Percentiles rank a stretch among this genome's conserved stretches.
phyloP scores from a whole-genome alignment of 1,140 invertebrate species.

The Phymastichus coffea region DNA sequence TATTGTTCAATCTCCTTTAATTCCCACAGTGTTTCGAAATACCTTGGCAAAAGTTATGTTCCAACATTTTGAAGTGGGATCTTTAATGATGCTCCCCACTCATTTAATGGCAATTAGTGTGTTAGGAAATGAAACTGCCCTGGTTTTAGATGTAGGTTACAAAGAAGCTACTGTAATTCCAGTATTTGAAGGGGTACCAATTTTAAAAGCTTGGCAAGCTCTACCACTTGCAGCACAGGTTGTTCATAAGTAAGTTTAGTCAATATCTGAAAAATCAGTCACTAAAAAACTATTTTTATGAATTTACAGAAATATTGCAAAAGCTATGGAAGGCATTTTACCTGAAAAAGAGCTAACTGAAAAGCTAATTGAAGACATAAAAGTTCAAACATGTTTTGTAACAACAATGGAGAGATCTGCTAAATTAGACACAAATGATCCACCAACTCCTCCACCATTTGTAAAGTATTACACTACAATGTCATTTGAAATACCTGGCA shows the following conservation, averaged over 20 bases:
- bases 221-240: conserved; percentile 69
- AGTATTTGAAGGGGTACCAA: conserved; percentile 80
- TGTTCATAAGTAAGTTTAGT: conserved; percentile 62
- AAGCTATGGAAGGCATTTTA: conserved; percentile 33
- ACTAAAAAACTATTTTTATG: conserved; percentile 4
- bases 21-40: conserved; percentile 77
- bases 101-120: conserved; percentile 80
- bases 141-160: conserved; percentile 88
- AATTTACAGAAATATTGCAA: conserved; percentile 42
- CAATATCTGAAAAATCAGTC: background rate
- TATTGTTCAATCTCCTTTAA: conserved; percentile 86
- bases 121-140: conserved; percentile 72
- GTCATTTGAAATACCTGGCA: conserved; percentile 67
- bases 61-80: conserved; percentile 84
- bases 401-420: conserved; percentile 71
- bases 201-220: conserved; percentile 78
- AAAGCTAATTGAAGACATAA: conserved; percentile 68
- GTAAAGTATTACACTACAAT: conserved; percentile 72
- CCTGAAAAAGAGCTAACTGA: conserved; percentile 57
- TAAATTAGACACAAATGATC: conserved; percentile 56
- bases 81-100: conserved; percentile 68
- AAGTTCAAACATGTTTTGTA: conserved; percentile 80
- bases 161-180: conserved; percentile 79
- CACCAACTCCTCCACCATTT: conserved; percentile 57
- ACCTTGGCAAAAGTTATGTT: conserved; percentile 90